These are phyloP conservation scores for Plectrocnemia conspersa DNA, from an alignment of 1,140 invertebrate genomes.

Conservation along the genomic window DNA sequence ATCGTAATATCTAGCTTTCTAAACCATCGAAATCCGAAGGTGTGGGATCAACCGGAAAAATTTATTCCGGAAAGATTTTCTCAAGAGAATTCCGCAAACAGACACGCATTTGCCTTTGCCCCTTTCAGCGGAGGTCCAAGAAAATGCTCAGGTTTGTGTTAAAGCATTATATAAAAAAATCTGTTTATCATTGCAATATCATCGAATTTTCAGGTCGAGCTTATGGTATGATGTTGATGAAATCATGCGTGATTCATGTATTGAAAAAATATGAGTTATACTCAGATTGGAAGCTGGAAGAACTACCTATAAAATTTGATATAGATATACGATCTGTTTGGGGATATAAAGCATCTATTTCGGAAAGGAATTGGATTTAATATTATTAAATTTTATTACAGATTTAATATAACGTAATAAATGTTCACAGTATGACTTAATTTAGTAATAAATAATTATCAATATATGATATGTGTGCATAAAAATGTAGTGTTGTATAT, in stretches of 20 bases:
- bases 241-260: not conserved
- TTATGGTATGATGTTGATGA: not conserved
- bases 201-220: not conserved
- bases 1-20: not conserved
- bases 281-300: conserved; percentile 7
- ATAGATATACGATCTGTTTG: not conserved
- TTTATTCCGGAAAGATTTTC: conserved; percentile 13
- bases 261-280: conserved; percentile 4
- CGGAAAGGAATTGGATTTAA: not conserved
- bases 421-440: too few species aligned
- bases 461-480: not conserved
- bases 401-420: too few species aligned
- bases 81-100: not conserved
- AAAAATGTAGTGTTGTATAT: not conserved
- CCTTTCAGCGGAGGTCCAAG: conserved; percentile 55
- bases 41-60: not conserved
- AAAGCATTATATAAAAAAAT: not conserved
- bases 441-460: too few species aligned
- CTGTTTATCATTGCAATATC: too few species aligned
- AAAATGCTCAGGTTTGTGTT: conserved; percentile 50
- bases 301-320: not conserved
- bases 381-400: too few species aligned
- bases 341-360: conserved; percentile 1
- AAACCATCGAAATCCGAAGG: not conserved
- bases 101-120: conserved; percentile 45